Evolutionary conservation across 2,888 invertebrate genomes (phyloP), one percentile per base, ranked within the genome.

Genomic region (Boloria euphrosyne): DNA sequence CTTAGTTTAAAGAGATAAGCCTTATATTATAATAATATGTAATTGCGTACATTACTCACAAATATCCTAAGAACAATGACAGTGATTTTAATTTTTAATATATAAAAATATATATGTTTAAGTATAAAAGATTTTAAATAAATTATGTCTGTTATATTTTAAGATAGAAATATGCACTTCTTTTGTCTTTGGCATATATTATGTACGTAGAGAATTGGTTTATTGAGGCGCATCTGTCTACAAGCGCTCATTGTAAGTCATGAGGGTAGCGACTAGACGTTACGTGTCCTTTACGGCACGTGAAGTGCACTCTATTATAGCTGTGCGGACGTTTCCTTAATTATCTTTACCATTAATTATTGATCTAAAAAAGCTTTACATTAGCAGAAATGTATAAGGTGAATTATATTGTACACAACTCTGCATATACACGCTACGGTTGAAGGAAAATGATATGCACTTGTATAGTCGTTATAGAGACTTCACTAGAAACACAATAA

Each of bases 191-290:
- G 38, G 54, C 49, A 18, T 44, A 38, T 62, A 57, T 22, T 22
- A 22, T 22, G 22, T 18, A 53, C 49, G 51, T 62, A 53, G 53
- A 38, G 51, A 66, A 62, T 66, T 53, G 62, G 49, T 57, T 62
- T 67, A 67, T 62, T 62, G 62, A 66, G 27, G 58, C 27, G 62
- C 53, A 62, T 67, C 66, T 67, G 66, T 62, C 66, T 59, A 52
- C 58, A 59, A 53, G 47, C 52, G 52, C 44, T 62, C 62, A 54
- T 62, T 67, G 62, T 67, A 62, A 62, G 62, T 62, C 62, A 53
- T 51, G 62, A 53, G 62, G 58, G 58, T 66, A 66, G 62, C 66
- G 62, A 43, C 66, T 55, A 64, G 64, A 58, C 64, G 38, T 47
- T 65, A 65, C 58, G 64, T 52, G 58, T 65, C 64, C 64, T 65